Evolutionary conservation across 2,797 vertebrate genomes (phyloP).

Genomic region (Pantherophis vulpinus): DNA sequence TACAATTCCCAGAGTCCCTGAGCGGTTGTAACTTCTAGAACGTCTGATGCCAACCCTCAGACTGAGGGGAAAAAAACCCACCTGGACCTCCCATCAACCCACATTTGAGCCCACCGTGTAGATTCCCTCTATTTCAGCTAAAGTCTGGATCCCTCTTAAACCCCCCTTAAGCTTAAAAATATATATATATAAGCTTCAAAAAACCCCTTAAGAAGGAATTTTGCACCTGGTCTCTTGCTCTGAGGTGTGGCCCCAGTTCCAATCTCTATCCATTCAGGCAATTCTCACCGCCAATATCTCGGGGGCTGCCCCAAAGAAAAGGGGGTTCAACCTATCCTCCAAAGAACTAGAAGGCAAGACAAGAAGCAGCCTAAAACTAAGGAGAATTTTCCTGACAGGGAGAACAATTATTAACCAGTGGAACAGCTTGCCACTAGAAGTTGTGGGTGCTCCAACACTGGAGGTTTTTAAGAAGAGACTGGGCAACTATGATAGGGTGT

Average conservation of each 20-base stretch:
- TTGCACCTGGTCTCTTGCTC: background rate
- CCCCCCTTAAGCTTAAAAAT: too few relatives aligned
- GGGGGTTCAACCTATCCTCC: too few relatives aligned
- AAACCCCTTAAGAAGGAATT: background rate
- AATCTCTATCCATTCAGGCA: too few relatives aligned
- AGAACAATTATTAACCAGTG: too few relatives aligned
- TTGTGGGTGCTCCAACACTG: too few relatives aligned
- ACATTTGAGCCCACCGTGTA: background rate
- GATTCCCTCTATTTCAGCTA: background rate
- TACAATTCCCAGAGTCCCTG: background rate
- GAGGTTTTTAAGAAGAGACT: too few relatives aligned
- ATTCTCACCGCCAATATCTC: too few relatives aligned
- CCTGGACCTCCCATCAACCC: background rate
- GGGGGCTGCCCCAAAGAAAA: too few relatives aligned
- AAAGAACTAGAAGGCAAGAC: too few relatives aligned
- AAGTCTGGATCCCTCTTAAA: background rate
- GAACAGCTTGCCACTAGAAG: too few relatives aligned
- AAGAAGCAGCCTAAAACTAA: background rate
- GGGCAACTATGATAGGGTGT: background rate
- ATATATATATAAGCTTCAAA: too few relatives aligned
- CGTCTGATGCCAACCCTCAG: background rate
- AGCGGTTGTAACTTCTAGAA: background rate
- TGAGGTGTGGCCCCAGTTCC: too few relatives aligned
- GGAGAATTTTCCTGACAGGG: background rate
- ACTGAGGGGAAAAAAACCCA: background rate